Evolutionary conservation across 2,888 invertebrate genomes (phyloP).

Genomic region (Trissonchulus sp.): DNA sequence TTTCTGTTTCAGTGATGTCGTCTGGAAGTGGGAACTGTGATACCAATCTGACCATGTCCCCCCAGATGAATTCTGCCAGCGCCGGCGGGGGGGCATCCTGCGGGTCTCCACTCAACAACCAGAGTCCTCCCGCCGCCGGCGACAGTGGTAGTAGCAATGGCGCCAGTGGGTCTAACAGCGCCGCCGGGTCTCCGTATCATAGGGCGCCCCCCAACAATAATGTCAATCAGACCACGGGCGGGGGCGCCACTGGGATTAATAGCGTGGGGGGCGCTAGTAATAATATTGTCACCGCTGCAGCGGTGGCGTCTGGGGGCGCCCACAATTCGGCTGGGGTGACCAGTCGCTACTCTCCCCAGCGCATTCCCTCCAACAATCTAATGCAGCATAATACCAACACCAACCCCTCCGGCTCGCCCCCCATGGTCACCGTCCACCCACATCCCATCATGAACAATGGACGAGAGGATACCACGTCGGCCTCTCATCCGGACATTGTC

Average conservation of each 20-base stretch:
- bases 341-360: not conserved
- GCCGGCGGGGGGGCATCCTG: not conserved
- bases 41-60: not conserved
- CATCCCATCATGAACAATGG: slow-evolving; percentile 61
- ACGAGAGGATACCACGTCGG: slow-evolving; percentile 60
- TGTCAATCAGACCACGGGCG: not conserved
- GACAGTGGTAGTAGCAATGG: slow-evolving; percentile 2
- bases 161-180: not conserved
- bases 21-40: not conserved
- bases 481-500: slow-evolving; percentile 67
- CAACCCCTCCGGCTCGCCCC: not conserved
- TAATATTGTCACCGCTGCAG: not conserved
- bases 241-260: not conserved
- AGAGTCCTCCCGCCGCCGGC: not conserved
- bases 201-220: no score
- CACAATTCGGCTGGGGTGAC: not conserved
- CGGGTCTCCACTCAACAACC: not conserved
- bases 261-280: not conserved
- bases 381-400: not conserved
- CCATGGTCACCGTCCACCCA: not conserved
- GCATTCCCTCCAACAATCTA: not conserved
- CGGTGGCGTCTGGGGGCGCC: not conserved
- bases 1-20: not conserved
- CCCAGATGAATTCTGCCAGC: not conserved
- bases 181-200: no score